Conservation (phyloP, 2,888 invertebrate genomes). For the Scrobipalpa costella region DNA sequence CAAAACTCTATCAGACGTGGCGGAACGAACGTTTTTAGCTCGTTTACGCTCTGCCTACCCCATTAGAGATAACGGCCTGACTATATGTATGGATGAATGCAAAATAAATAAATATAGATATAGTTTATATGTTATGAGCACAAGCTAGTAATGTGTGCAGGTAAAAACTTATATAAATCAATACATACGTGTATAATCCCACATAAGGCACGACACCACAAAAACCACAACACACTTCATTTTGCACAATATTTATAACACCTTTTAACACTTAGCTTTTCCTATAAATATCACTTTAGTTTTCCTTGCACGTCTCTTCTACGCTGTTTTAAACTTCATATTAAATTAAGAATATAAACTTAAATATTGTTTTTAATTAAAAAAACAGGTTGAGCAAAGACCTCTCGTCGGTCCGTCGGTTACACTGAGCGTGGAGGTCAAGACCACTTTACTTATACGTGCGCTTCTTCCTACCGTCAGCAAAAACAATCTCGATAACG, state of each 20-base stretch:
- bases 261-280: not conserved
- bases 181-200: constrained; percentile 53
- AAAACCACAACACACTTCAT: constrained; percentile 52
- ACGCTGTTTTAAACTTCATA: not conserved
- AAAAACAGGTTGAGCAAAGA: constrained; percentile 1
- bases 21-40: too few species aligned
- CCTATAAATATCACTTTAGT: not conserved
- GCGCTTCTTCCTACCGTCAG: constrained; percentile 58
- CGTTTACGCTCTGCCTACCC: too few species aligned
- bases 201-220: constrained; percentile 48
- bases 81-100: too few species aligned
- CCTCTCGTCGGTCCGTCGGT: constrained; percentile 44
- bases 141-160: not conserved
- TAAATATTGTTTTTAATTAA: not conserved
- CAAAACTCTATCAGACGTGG: too few species aligned
- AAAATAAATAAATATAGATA: too few species aligned
- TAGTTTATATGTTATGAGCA: too few species aligned
- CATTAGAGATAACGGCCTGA: too few species aligned
- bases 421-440: constrained; percentile 73
- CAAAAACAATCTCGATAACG: constrained; percentile 36
- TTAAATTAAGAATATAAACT: not conserved
- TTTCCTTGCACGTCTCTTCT: not conserved
- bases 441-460: constrained; percentile 60
- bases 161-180: not conserved
- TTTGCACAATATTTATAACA: constrained; percentile 35